A percentile compares a stretch with the other conserved stretches of the same genome.
Conservation (phyloP, 2,888 invertebrate species). For the Amphiduros pacificus region DNA sequence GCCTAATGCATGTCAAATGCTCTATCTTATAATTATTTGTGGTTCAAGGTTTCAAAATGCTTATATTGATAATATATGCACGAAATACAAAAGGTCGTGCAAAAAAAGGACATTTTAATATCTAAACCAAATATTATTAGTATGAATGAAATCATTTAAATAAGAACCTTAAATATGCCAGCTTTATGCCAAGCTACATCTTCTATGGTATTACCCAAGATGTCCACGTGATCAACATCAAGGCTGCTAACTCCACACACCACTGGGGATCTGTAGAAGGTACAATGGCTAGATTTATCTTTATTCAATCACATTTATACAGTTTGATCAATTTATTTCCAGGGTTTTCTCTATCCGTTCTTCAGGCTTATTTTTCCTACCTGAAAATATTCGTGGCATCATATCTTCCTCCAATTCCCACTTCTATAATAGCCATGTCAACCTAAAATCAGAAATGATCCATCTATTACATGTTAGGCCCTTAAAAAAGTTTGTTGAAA, state of each 20-base stretch:
- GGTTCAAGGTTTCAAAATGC: too few species aligned
- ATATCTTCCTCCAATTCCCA: slow-evolving; percentile 93
- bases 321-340: too few species aligned
- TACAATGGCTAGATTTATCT: too few species aligned
- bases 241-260: slow-evolving; percentile 89
- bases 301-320: too few species aligned
- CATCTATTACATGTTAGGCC: too few species aligned
- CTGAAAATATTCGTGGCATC: slow-evolving; percentile 92
- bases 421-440: slow-evolving; percentile 93
- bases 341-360: too few species aligned
- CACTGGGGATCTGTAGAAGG: slow-evolving; percentile 71
- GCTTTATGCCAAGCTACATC: slow-evolving; percentile 94
- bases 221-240: slow-evolving; percentile 84
- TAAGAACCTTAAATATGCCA: slow-evolving; percentile 81
- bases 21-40: too few species aligned
- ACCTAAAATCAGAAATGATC: slow-evolving; percentile 35
- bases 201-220: slow-evolving; percentile 80
- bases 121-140: not conserved
- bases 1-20: too few species aligned
- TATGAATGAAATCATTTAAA: not conserved
- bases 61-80: too few species aligned
- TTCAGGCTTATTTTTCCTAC: slow-evolving; percentile 65
- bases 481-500: too few species aligned
- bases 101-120: not conserved
- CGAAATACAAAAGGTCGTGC: too few species aligned